A percentile compares a stretch with the other conserved stretches of the same genome.
phyloP scores from a whole-genome alignment of 2,888 invertebrate species.

The Girardia tigrina region DNA sequence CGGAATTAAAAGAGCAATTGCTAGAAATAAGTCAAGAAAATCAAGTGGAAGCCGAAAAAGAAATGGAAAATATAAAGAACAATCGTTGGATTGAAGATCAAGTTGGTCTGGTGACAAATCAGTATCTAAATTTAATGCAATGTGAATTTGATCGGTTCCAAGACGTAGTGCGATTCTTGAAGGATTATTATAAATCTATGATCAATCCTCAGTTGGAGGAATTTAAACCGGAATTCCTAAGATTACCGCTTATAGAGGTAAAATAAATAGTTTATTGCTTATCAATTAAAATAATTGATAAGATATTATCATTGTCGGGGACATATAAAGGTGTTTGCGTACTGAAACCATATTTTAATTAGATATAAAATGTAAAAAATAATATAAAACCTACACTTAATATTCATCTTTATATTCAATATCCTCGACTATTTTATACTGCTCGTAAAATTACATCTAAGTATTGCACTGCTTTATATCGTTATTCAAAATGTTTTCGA shows the following conservation, averaged over 20 bases:
- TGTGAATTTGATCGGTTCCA: conserved; percentile 48
- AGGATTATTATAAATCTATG: conserved; percentile 50
- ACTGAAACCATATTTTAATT: too few relatives aligned
- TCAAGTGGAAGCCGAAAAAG: conserved; percentile 47
- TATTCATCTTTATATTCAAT: too few relatives aligned
- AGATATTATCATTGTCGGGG: too few relatives aligned
- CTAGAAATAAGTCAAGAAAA: conserved; percentile 49
- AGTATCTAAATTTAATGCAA: conserved; percentile 49
- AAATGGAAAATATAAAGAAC: conserved; percentile 43
- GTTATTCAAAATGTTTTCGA: too few relatives aligned
- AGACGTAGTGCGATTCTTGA: conserved; percentile 47
- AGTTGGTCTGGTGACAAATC: conserved; percentile 47
- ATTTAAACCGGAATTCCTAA: conserved; percentile 42
- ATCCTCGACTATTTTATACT: too few relatives aligned
- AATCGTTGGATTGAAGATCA: conserved; percentile 50
- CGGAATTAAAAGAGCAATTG: conserved; percentile 47
- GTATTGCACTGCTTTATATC: too few relatives aligned
- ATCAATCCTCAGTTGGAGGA: conserved; percentile 48
- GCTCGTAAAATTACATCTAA: too few relatives aligned
- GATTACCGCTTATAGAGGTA: conserved; percentile 49
- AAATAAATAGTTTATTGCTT: neutral
- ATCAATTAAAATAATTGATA: too few relatives aligned
- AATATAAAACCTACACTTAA: too few relatives aligned
- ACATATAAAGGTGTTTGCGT: too few relatives aligned
- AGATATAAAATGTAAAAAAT: too few relatives aligned